A percentile compares a stretch with the other conserved stretches of the same genome.
phyloP scores from a whole-genome alignment of 2,888 invertebrate species.

The Bombylius major region DNA sequence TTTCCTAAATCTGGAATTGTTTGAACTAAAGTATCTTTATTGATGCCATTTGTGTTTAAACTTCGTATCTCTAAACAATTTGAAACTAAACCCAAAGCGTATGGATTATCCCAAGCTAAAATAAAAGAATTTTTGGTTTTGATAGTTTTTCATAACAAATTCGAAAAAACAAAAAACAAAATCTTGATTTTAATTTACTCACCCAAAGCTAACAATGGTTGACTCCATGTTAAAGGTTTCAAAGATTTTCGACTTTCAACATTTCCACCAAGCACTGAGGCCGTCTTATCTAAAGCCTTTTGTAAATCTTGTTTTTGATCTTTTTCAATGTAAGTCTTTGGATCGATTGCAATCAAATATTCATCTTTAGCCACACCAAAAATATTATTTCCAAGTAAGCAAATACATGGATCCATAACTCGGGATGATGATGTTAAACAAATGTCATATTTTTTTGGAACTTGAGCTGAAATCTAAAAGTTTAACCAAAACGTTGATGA shows the following conservation, averaged over 20 bases:
- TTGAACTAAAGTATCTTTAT: slow-evolving; percentile 50
- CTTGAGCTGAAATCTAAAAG: slow-evolving; percentile 14
- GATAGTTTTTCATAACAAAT: background rate
- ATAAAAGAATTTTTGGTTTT: background rate
- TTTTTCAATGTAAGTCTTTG: slow-evolving; percentile 40
- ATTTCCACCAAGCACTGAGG: slow-evolving; percentile 22
- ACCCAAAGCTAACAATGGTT: slow-evolving; percentile 28
- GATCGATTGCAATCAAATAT: slow-evolving; percentile 74
- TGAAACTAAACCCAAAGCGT: slow-evolving; percentile 70
- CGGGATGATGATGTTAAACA: slow-evolving; percentile 72
- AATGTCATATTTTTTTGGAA: slow-evolving; percentile 55
- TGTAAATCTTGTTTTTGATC: background rate
- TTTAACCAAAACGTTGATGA: slow-evolving; percentile 6
- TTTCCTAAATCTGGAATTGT: slow-evolving; percentile 61
- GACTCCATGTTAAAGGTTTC: slow-evolving; percentile 25
- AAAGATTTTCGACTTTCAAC: slow-evolving; percentile 6
- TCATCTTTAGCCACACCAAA: slow-evolving; percentile 80
- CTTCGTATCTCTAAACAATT: slow-evolving; percentile 79
- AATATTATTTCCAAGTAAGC: slow-evolving; percentile 58
- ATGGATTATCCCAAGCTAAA: slow-evolving; percentile 82
- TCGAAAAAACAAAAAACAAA: background rate
- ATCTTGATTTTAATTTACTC: background rate
- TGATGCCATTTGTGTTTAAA: slow-evolving; percentile 59
- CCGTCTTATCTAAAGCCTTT: slow-evolving; percentile 42
- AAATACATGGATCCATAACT: slow-evolving; percentile 70